phyloP scores from a whole-genome alignment of 1,140 invertebrate genomes.

The Pachyrhynchus sulphureomaculatus region DNA sequence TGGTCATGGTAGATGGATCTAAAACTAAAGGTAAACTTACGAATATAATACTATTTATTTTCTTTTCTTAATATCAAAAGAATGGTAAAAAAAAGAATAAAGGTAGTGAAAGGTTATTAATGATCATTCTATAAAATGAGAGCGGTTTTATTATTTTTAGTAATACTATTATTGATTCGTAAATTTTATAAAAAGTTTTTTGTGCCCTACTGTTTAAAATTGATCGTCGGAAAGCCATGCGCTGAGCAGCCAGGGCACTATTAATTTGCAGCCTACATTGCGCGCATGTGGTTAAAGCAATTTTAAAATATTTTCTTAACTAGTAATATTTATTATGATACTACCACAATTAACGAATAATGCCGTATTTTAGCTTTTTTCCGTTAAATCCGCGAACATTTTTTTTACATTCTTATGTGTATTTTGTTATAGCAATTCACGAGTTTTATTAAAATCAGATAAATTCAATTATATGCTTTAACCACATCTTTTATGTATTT shows the following conservation, averaged over 20 bases:
- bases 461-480: background rate
- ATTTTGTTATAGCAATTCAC: too few relatives aligned
- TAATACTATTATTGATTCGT: too few relatives aligned
- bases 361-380: too few relatives aligned
- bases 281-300: constrained; percentile 1
- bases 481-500: background rate
- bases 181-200: background rate
- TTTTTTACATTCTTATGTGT: too few relatives aligned
- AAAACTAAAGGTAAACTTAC: background rate
- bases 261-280: constrained; percentile 13
- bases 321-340: too few relatives aligned
- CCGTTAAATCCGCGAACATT: too few relatives aligned
- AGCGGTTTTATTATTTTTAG: too few relatives aligned
- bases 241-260: constrained; percentile 21
- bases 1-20: background rate
- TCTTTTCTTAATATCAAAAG: background rate
- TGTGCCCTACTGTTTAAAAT: background rate
- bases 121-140: too few relatives aligned
- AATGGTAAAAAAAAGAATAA: background rate
- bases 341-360: too few relatives aligned
- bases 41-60: background rate
- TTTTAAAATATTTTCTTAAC: too few relatives aligned
- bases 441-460: too few relatives aligned
- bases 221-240: constrained; percentile 25
- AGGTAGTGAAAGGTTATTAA: too few relatives aligned